Evolutionary conservation across 2,888 invertebrate genomes (phyloP).

Genomic region (Podotricha telesiphe): DNA sequence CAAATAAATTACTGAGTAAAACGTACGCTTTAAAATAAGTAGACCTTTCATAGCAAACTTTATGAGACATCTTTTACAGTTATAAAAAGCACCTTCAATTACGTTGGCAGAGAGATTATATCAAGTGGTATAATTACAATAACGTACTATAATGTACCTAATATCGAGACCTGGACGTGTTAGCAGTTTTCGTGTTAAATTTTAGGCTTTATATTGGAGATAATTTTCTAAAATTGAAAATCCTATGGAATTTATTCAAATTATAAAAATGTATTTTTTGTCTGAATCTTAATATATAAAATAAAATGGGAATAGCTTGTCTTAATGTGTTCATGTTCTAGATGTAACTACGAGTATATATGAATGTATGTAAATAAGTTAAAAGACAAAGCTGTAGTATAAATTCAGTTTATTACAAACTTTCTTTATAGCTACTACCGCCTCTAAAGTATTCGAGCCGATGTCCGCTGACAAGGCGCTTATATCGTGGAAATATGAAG

Average conservation of each 20-base stretch:
- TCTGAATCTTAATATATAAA: neutral
- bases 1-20: too few species aligned
- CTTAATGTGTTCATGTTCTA: too few species aligned
- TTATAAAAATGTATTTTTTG: neutral
- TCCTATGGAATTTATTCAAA: neutral
- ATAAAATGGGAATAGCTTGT: too few species aligned
- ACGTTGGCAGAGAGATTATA: conserved; percentile 5
- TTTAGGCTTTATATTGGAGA: neutral
- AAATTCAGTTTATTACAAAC: conserved; percentile 28
- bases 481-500: conserved; percentile 40
- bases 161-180: neutral
- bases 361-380: neutral
- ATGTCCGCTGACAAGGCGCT: conserved; percentile 39
- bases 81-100: neutral
- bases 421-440: conserved; percentile 43
- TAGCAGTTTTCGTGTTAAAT: neutral
- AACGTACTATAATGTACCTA: conserved; percentile 1
- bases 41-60: neutral
- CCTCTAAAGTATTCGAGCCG: conserved; percentile 38
- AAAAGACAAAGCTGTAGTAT: conserved; percentile 26
- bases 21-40: too few species aligned
- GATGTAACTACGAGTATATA: neutral
- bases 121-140: conserved; percentile 15
- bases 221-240: neutral
- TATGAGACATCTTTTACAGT: neutral